Evolutionary conservation across 1,140 invertebrate genomes (phyloP), one percentile per base, ranked within the genome.

Genomic region (Aphaenogaster ashmeadi): DNA sequence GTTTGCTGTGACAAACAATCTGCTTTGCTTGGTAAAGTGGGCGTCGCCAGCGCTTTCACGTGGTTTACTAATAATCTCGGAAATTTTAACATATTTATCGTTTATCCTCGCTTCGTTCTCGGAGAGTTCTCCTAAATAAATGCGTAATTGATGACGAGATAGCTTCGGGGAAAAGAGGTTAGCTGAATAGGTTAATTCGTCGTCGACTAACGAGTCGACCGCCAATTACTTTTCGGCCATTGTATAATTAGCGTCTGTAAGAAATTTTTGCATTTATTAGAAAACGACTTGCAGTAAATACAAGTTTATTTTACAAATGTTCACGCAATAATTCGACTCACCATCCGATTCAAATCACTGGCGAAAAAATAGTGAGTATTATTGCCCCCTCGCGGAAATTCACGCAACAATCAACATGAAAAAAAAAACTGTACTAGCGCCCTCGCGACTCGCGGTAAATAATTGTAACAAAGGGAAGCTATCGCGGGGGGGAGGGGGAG

Each of bases 1-100:
- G 15, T 91, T 89, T 90, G 90, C 38, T 90, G 89, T 7, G n/a
- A 27, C 0, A 83, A 21, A 41, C 72, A 15, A 83, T 90, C 60
- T 13, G 33, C 33, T 2, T 80, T 83, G 36, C 13, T 71, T 1
- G 27, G 56, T 5, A 88, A 50, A 58, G 74, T 36, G 9, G 38
- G 64, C 2, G 15, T n/a, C 38, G 81, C 18, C n/a, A 78, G 60
- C 9, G 50, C 15, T 38, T 78, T 88, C 50, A 91, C 27, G 15
- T 87, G 54, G 64, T 87, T 89, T 36, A 81, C 38, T 52, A 50
- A 54, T 27, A 74, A 9, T 58, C 33, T 88, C 2, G 77, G 36
- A 38, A 60, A 86, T 15, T 58, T 69, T 1, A 88, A 52, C 89
- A 91, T 91, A 64, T 90, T 77, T 85, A 7, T 60, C 2, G 1